Base-by-base conservation (phyloP, 2,888 invertebrate species). In the Ptychoptera contaminata region DNA sequence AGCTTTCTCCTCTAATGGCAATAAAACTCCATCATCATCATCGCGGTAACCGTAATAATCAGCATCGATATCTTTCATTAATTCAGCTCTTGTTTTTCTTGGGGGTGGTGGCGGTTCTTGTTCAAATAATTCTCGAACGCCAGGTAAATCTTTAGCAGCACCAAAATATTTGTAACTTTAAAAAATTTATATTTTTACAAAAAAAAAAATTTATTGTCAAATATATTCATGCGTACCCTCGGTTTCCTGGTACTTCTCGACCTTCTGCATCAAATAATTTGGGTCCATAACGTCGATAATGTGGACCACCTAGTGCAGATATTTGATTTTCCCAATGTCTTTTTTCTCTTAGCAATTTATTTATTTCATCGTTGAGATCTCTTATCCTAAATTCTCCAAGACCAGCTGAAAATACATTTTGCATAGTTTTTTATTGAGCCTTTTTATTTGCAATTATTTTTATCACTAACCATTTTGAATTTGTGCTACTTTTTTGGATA, bases 1-100 rank as follows among this genome's bases (percentile, higher is more conserved):
- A 31, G 78, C 78, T 48, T 76, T 76, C 52, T 75, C 71, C 65
- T 98, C 98, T 4, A 92, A 60, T 0, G 96, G 96, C 49, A 88
- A 69, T 38, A 98, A 69, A 43, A 96, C 76, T 0, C 97, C 97
- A 63, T 99, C 98, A 58, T 99, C 98, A 56, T 98, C 98, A 65
- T 98, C 98, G 55, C 94, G 70, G 65, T 94, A 97, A 0, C 98
- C 98, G 67, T 98, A 99, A 68, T 98, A 98, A 66, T 94, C 93
- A 0, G 97, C 96, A 68, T 98, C 97, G 35, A 99, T 90, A 59
- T 96, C 87, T 54, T 91, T 84, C 94, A 97, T 96, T 42, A 99
- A 71, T 62, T 99, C 97, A 0, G 88, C 92, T 43, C 97, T 76
- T 0, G 93, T 92, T 66, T 92, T 90, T 16, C 92, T 73, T 11